Evolutionary conservation across 2,113 vertebrate genomes (phyloP), one percentile per base, ranked within the genome.

Genomic region (Erythrocercus mccallii): DNA sequence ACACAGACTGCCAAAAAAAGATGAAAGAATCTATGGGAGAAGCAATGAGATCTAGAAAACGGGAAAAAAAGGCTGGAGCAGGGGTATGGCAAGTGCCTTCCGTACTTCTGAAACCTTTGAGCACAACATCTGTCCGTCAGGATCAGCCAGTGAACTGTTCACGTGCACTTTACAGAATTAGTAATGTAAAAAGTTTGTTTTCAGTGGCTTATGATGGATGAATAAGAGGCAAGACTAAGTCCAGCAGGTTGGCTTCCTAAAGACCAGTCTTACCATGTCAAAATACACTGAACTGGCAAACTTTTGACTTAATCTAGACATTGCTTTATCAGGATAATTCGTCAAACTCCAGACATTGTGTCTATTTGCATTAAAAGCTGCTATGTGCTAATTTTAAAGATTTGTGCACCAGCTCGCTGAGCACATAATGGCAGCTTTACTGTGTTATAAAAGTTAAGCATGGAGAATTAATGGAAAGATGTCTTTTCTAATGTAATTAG

Each of bases 401-500:
- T 97, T 79, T 94, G 88, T 94, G 92, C 78, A 70, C 70, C 78
- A 85, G 53, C 72, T 93, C 58, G 58, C 92, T 86, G 50, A 95
- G 79, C n/a, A 85, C 62, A 93, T 90, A 97, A 92, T 88, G 76
- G 92, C 73, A 95, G 86, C 84, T 95, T 92, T 81, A 77, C 82
- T 82, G 48, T 91, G 78, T 91, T 97, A 92, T 76, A 91, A 95
- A 96, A 97, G 85, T 81, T 91, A 95, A 97, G 86, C 81, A 90
- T 83, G 79, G 72, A 93, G 95, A 96, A 96, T 96, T 92, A 95
- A 96, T 89, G 82, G 95, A 88, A 95, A 81, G 66, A 94, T 44
- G 64, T 81, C 70, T 96, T 96, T 94, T 89, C 84, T 86, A 92
- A 81, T 50, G 64, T 92, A 84, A 92, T 95, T 96, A 95, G 86